Percentiles rank a stretch among this genome's conserved stretches.
phyloP scores from a whole-genome alignment of 2,797 vertebrate genomes.

The Mallotus villosus region DNA sequence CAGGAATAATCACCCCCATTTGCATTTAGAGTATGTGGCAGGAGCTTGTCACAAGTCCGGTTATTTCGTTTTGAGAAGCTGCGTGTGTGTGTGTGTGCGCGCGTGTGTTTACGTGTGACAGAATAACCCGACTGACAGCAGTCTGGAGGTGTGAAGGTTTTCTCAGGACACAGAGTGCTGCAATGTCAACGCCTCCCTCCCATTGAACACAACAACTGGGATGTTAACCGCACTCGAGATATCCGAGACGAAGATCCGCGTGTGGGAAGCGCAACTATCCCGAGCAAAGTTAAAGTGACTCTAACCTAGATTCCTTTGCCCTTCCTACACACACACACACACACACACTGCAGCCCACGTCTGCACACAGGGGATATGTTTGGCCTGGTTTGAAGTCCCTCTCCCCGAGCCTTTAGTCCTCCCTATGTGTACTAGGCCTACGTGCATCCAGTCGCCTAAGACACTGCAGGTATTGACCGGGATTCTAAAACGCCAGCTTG shows the following conservation, averaged over 20 bases:
- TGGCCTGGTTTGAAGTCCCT: constrained; percentile 10
- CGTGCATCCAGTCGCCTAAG: background rate
- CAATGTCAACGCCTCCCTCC: background rate
- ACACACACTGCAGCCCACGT: background rate
- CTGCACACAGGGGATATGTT: background rate
- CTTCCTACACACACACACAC: constrained; percentile 4
- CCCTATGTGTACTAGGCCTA: background rate
- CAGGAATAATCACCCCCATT: constrained; percentile 73
- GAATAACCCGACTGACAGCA: background rate
- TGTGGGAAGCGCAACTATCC: background rate
- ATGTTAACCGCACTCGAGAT: background rate
- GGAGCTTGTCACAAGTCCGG: background rate
- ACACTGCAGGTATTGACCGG: constrained; percentile 2
- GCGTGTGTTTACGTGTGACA: constrained; percentile 5
- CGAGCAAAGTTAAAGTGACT: constrained; percentile 13
- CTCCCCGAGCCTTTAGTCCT: background rate
- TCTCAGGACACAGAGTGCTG: background rate
- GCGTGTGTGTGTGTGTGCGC: background rate
- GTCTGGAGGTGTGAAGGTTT: background rate
- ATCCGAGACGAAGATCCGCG: background rate
- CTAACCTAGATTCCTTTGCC: constrained; percentile 1
- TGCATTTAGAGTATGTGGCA: constrained; percentile 83
- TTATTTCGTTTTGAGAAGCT: constrained; percentile 21
- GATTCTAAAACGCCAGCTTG: constrained; percentile 16
- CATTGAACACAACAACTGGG: background rate